Conservation (phyloP, 2,797 vertebrate species). For the Clarias fuscus region DNA sequence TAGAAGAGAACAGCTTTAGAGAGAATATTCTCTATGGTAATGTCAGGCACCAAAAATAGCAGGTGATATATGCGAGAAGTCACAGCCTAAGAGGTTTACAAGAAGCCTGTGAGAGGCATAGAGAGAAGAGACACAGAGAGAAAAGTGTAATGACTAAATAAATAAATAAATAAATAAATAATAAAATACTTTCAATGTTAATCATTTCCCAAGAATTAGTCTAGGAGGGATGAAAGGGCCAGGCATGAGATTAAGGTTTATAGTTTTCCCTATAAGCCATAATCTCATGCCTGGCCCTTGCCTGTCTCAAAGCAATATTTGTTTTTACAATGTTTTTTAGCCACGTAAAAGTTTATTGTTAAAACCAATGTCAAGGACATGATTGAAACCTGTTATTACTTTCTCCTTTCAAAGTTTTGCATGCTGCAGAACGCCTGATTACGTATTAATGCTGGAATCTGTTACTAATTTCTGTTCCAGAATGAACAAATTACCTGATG, state of each 20-base stretch:
- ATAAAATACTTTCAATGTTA: background rate
- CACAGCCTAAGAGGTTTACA: constrained; percentile 17
- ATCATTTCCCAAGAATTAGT: background rate
- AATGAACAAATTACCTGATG: constrained; percentile 51
- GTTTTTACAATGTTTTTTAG: background rate
- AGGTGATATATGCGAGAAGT: constrained; percentile 17
- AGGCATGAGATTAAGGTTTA: background rate
- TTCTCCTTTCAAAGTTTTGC: constrained; percentile 18
- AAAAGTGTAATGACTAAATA: background rate
- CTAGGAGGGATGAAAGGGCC: background rate
- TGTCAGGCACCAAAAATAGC: constrained; percentile 28
- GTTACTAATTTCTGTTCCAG: constrained; percentile 51
- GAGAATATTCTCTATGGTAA: constrained; percentile 32
- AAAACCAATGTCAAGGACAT: constrained; percentile 31
- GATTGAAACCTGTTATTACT: constrained; percentile 24
- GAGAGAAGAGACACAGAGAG: background rate
- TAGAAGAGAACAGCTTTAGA: constrained; percentile 3
- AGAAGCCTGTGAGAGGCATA: background rate
- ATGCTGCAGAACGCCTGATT: constrained; percentile 46
- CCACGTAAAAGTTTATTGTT: constrained; percentile 35
- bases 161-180: background rate
- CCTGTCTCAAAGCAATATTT: background rate
- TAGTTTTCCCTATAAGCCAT: too few species aligned
- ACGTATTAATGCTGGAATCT: constrained; percentile 37
- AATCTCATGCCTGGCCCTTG: too few species aligned